A percentile compares a stretch with the other conserved stretches of the same genome.
phyloP scores from a whole-genome alignment of 2,113 vertebrate species.

The Monopterus albus region DNA sequence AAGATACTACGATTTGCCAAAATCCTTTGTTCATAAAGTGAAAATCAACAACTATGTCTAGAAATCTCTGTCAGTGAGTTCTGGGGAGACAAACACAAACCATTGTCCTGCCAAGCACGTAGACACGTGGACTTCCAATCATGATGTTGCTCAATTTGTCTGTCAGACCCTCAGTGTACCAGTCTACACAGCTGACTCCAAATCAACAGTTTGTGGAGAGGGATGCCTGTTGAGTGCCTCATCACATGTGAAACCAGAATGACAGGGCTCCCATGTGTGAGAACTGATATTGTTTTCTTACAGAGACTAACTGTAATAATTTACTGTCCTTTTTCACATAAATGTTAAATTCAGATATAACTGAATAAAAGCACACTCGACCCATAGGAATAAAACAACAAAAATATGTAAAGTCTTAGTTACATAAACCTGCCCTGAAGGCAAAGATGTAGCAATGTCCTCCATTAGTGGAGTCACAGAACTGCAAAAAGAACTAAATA shows the following conservation, averaged over 20 bases:
- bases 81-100: slow-evolving; percentile 26
- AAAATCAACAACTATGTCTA: slow-evolving; percentile 40
- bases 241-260: slow-evolving; percentile 32
- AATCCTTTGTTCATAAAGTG: slow-evolving; percentile 27
- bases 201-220: slow-evolving; percentile 49
- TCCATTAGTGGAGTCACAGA: background rate
- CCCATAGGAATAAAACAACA: slow-evolving; percentile 1
- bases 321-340: background rate
- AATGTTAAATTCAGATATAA: slow-evolving; percentile 6
- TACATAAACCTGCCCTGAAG: background rate
- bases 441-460: too few species aligned
- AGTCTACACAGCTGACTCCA: slow-evolving; percentile 46
- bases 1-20: slow-evolving; percentile 24
- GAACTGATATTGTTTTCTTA: slow-evolving; percentile 2
- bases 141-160: slow-evolving; percentile 60
- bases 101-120: slow-evolving; percentile 62
- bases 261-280: background rate
- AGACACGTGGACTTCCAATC: slow-evolving; percentile 73
- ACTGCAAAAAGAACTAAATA: background rate
- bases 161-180: slow-evolving; percentile 50
- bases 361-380: background rate
- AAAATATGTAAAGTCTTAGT: background rate
- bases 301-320: background rate
- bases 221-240: slow-evolving; percentile 21
- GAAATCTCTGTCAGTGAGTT: slow-evolving; percentile 38